Evolutionary conservation across 2,888 invertebrate genomes (phyloP), one percentile per base, ranked within the genome.

Genomic region (Pycnomerus fuliginosus): DNA sequence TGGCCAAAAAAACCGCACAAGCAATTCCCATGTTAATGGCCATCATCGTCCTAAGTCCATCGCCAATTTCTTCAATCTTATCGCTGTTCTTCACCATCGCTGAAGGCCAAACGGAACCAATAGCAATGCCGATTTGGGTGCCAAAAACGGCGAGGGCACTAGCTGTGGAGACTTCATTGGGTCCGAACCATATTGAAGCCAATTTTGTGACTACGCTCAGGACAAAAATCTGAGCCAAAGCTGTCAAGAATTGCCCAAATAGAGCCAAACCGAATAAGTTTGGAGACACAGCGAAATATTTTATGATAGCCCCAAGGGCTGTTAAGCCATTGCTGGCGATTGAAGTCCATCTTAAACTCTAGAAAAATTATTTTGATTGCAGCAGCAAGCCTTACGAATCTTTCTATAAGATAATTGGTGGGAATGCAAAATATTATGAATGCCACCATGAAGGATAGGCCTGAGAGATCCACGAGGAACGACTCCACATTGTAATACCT

Each of bases 81-180:
- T 52, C 48, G n/a, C 35, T 50, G 14, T 48, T 42, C 25, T 41
- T 41, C 3, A 65, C 55, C 3, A 61, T 11, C 29, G 52, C 52
- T n/a, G 65, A 45, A 2, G 62, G 53, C 14, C 60, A 20, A 2
- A 64, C 29, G 15, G 29, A 35, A n/a, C 52, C 52, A 1, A 46
- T 13, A n/a, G 46, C 52, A 1, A 61, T 76, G 77, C 25, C 79
- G 72, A 62, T 42, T 85, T 96, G 95, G 73, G 96, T 96, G 11
- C 96, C 97, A 68, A 97, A 95, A n/a, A 97, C 94, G 1, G 95
- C 97, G 49, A 96, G 82, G 58, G 95, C 91, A 74, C 94, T 94
- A 0, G 97, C 97, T 0, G 91, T 64, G 3, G 94, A 94, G 3
- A 96, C 93, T 75, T 96, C 90, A 62, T 90, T 83, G 0, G 91